Base-by-base conservation (phyloP, 2,888 invertebrate species). In the Rhingia campestris region DNA sequence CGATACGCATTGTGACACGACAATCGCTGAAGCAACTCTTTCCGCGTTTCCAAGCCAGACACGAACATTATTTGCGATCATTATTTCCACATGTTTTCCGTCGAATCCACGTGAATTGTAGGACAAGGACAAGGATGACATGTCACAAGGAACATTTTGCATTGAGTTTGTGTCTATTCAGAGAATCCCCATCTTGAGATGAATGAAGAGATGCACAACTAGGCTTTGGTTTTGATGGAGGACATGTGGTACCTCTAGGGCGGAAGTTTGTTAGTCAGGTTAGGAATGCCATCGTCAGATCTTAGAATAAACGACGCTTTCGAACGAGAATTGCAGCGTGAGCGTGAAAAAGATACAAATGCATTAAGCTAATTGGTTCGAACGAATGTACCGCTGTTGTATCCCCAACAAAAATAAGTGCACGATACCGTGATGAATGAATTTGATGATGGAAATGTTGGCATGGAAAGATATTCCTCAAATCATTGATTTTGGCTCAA, bases 121-220 rank as follows among this genome's bases (percentile, higher is more conserved):
- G 22, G 37, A 37, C 53, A 53, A 51, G 3, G 51, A 51, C 37
- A 66, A 66, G 66, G 51, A 66, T 66, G 32, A 51, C 66, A 66
- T 66, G 66, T 66, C 33, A 30, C n/a, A 41, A 63, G 47, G n/a
- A n/a, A 47, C 22, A 47, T 47, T 47, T 47, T 47, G 7, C 22
- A 47, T 47, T 22, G 47, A 47, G 53, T 53, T 33, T n/a, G n/a
- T n/a, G n/a, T n/a, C n/a, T n/a, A n/a, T n/a, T n/a, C n/a, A n/a
- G n/a, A n/a, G n/a, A n/a, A n/a, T n/a, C n/a, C n/a, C n/a, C n/a
- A n/a, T n/a, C n/a, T n/a, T n/a, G n/a, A n/a, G n/a, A n/a, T n/a
- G n/a, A n/a, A n/a, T n/a, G n/a, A n/a, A n/a, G n/a, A n/a, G n/a
- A n/a, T n/a, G n/a, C n/a, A n/a, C 35, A 53, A 53, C 53, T 33